Conservation (phyloP, 1,140 invertebrate species). For the Apolygus lucorum region DNA sequence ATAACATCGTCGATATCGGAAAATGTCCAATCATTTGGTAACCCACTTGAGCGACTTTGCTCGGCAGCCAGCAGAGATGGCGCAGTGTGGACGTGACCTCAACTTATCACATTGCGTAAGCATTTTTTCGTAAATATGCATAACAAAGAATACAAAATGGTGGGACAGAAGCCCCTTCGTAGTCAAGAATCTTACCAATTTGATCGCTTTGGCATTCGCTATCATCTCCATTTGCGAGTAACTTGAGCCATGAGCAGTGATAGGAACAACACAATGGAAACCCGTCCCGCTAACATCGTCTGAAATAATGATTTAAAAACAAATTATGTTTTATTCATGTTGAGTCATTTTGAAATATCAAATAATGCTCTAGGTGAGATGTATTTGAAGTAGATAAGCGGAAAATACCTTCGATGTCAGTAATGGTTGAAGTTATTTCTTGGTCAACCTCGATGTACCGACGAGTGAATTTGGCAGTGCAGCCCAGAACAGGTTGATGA, state of each 20-base stretch:
- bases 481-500: slow-evolving; percentile 35
- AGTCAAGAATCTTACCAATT: slow-evolving; percentile 42
- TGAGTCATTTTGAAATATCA: neutral
- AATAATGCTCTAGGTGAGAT: slow-evolving; percentile 1
- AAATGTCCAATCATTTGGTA: no score
- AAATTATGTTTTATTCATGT: slow-evolving; percentile 2
- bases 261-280: slow-evolving; percentile 58
- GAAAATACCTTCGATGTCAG: slow-evolving; percentile 50
- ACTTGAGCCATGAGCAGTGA: slow-evolving; percentile 62
- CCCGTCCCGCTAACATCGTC: slow-evolving; percentile 55
- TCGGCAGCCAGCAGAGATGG: no score
- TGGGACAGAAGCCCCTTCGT: neutral
- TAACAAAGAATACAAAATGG: slow-evolving; percentile 24
- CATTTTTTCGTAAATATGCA: slow-evolving; percentile 11
- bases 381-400: slow-evolving; percentile 8
- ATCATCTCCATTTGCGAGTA: slow-evolving; percentile 65
- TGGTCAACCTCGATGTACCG: slow-evolving; percentile 51
- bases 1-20: no score
- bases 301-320: slow-evolving; percentile 40
- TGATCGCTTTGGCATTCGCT: slow-evolving; percentile 49
- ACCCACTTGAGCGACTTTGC: no score
- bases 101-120: no score
- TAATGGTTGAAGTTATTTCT: slow-evolving; percentile 52
- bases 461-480: slow-evolving; percentile 46
- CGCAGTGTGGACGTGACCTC: no score